phyloP scores from a whole-genome alignment of 2,113 vertebrate genomes.

The Triplophysa siluroides region DNA sequence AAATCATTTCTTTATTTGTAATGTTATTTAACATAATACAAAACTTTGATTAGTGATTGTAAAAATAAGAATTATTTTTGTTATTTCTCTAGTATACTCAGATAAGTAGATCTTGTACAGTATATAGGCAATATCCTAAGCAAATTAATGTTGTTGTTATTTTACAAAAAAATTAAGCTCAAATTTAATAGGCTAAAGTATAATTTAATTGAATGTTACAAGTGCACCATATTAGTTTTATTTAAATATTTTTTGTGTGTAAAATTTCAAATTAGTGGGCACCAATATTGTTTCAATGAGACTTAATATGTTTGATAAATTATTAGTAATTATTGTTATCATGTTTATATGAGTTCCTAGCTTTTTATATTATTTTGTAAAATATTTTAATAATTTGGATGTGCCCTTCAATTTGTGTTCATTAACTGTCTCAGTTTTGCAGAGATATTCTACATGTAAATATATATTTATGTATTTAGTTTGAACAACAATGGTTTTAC shows the following conservation, averaged over 20 bases:
- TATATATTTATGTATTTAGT: background rate
- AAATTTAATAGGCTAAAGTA: background rate
- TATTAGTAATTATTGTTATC: background rate
- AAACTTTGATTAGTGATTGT: background rate
- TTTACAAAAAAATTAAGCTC: background rate
- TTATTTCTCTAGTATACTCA: background rate
- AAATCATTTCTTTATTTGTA: background rate
- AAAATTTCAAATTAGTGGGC: background rate
- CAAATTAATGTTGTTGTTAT: background rate
- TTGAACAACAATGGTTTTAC: background rate
- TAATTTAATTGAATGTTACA: background rate
- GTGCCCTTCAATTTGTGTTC: too few species aligned
- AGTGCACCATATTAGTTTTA: background rate
- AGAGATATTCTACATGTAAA: background rate
- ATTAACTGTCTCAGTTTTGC: background rate
- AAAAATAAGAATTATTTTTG: background rate
- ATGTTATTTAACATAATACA: background rate
- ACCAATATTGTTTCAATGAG: background rate
- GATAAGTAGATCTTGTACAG: background rate
- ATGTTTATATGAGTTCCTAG: background rate
- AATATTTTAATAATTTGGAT: too few species aligned
- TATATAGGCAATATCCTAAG: background rate
- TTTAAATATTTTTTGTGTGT: background rate
- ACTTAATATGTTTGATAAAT: background rate
- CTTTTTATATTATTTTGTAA: background rate